phyloP scores from a whole-genome alignment of 2,888 invertebrate genomes.

The Drosophila nigricruria region DNA sequence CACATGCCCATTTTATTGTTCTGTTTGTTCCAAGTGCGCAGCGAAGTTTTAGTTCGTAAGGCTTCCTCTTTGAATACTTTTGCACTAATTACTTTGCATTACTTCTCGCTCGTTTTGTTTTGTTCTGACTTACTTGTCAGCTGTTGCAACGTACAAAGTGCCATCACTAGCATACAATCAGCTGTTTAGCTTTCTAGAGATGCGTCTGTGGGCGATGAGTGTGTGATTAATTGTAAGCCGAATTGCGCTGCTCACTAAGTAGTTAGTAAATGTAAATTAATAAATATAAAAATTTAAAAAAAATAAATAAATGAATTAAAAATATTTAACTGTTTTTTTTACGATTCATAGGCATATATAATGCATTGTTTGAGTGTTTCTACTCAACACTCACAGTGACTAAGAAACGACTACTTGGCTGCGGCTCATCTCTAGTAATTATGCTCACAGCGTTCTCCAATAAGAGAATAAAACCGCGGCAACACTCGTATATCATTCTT shows the following conservation, averaged over 20 bases:
- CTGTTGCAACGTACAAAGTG: conserved; percentile 29
- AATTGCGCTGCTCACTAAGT: neutral
- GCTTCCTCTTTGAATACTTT: conserved; percentile 65
- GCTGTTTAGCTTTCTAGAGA: conserved; percentile 36
- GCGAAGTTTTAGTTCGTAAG: conserved; percentile 38
- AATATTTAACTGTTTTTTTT: too few relatives aligned
- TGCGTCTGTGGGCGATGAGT: conserved; percentile 14
- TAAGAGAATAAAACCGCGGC: conserved; percentile 43
- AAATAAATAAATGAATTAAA: neutral
- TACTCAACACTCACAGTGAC: neutral
- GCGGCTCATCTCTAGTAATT: conserved; percentile 43
- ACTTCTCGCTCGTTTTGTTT: conserved; percentile 58
- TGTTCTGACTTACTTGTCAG: conserved; percentile 57
- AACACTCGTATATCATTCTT: conserved; percentile 51
- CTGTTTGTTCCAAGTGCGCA: conserved; percentile 7
- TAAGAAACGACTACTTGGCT: conserved; percentile 11
- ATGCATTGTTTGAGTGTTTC: neutral
- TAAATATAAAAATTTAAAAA: too few relatives aligned
- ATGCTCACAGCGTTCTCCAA: conserved; percentile 42
- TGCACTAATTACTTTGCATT: conserved; percentile 40
- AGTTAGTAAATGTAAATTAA: neutral
- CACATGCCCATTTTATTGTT: conserved; percentile 73
- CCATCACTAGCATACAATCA: conserved; percentile 44
- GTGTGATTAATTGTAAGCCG: neutral
- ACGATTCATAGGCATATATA: neutral